Base-by-base conservation (phyloP, 2,797 vertebrate genomes). In the Cercopithecus hamlyni region DNA sequence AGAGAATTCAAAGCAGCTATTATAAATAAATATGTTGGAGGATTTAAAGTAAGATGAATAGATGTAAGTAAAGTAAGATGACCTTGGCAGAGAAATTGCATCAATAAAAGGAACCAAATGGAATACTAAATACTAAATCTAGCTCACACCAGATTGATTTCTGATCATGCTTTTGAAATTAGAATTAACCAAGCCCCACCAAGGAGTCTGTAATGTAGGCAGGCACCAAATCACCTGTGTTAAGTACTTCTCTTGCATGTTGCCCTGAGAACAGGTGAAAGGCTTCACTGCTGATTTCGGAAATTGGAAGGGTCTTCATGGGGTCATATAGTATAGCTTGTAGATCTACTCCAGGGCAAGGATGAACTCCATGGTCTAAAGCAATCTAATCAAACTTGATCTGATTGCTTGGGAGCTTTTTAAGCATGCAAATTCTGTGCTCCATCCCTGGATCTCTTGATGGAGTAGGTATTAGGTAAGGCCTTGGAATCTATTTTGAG, bases 401-500 rank as follows among this genome's bases (percentile, higher is more conserved):
- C 61, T 84, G 26, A 43, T 84, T 24, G 36, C 89, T 55, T n/a
- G 24, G 48, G 61, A 90, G 48, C 20, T n/a, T 88, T 90, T 77
- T 36, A n/a, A 85, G 76, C 82, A 77, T 39, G 55, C 7, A 64
- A 45, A 83, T 39, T 64, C 43, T 81, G 0, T 84, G 81, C 26
- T 67, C 24, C 45, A 99, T 99, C 80, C 98, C 91, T 15, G n/a
- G 73, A 97, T 92, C 88, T 86, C 97, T 30, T 97, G 97, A 92
- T 89, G 26, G 96, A 97, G 76, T 95, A 96, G 73, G 85, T 98
- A 98, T 98, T 98, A 70, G 19, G 48, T 58, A 55, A 76, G 27
- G 41, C 43, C 57, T 58, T 93, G 43, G 43, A 57, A 41, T 57
- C 77, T 22, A 14, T 93, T 43, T 86, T 14, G 5, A 43, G 14